Percentiles rank a stretch among this genome's conserved stretches.
Conservation (phyloP, 2,113 vertebrate species). For the Cranoglanis bouderius region DNA sequence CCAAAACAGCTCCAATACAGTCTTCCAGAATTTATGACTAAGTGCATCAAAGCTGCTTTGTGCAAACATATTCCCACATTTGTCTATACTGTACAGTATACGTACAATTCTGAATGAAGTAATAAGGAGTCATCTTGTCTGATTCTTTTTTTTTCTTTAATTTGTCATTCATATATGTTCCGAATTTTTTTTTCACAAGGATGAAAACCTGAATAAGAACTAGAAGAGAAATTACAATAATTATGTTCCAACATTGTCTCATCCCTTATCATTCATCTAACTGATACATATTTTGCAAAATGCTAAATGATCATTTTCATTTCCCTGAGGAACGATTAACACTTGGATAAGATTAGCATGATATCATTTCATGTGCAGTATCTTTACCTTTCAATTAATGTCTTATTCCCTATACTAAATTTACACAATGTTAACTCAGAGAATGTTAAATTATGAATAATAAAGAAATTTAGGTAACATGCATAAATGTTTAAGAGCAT, state of each 20-base stretch:
- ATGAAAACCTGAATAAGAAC: background rate
- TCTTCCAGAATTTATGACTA: background rate
- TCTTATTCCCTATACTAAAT: slow-evolving; percentile 70
- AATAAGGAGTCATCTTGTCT: background rate
- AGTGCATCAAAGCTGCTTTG: background rate
- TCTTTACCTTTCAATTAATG: slow-evolving; percentile 67
- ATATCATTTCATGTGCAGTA: slow-evolving; percentile 53
- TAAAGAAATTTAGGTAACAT: slow-evolving; percentile 70
- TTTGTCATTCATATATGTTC: background rate
- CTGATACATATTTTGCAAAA: slow-evolving; percentile 41
- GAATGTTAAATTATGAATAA: slow-evolving; percentile 66
- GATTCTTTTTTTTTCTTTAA: background rate
- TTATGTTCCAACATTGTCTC: slow-evolving; percentile 52
- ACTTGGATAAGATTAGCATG: slow-evolving; percentile 48
- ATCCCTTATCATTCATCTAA: slow-evolving; percentile 41
- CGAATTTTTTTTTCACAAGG: background rate
- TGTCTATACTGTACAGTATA: too few species aligned
- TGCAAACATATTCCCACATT: background rate
- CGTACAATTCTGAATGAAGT: too few species aligned
- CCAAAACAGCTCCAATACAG: background rate
- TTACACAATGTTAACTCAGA: slow-evolving; percentile 73
- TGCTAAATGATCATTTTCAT: slow-evolving; percentile 46
- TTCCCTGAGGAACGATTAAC: slow-evolving; percentile 37
- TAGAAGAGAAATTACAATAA: slow-evolving; percentile 8
- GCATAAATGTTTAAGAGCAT: slow-evolving; percentile 72